Base-by-base conservation (phyloP, 23 tunicate genomes). In the Phallusia fumigata region DNA sequence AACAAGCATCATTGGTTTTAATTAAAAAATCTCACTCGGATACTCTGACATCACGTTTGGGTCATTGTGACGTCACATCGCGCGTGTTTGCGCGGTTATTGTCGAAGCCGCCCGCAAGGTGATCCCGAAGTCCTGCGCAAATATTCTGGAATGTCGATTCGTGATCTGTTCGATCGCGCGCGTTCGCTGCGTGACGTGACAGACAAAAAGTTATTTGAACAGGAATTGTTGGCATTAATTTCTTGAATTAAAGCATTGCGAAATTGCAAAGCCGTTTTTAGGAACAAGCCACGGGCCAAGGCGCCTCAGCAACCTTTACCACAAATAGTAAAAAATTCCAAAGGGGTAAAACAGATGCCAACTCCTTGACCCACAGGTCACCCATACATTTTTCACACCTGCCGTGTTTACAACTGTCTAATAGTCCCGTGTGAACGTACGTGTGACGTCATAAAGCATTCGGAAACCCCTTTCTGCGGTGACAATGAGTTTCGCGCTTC, bases 11-110 rank as follows among this genome's bases (percentile, higher is more conserved):
- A 22, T 1, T 6, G 13, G 28, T 13, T 58, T 58, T 58, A 58
- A 58, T 58, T 58, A 58, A 58, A 58, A 58, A 58, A 58, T 58
- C 69, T 58, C 69, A 3, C 69, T 16, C 1, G 28, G 28, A 58
- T 58, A 22, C 69, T 21, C 69, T 58, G 69, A 58, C 69, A 58
- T 58, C 69, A 58, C 69, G 69, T 58, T 21, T 58, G 11, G 69
- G 5, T 22, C 28, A 58, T 58, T 58, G 69, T 58, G 26, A 58
- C 69, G 69, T 58, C 11, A 58, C 69, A 58, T 1, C 3, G 69
- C 69, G 69, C 69, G 69, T 58, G 69, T 58, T 24, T 58, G 69
- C 69, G 16, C 16, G 28, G 69, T 58, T 22, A 22, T 58, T 58
- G 69, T 58, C 13, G 69, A 21, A 5, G 28, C 69, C 26, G 28